Evolutionary conservation across 1,140 invertebrate species (phyloP).

Genomic region (Globodera rostochiensis): DNA sequence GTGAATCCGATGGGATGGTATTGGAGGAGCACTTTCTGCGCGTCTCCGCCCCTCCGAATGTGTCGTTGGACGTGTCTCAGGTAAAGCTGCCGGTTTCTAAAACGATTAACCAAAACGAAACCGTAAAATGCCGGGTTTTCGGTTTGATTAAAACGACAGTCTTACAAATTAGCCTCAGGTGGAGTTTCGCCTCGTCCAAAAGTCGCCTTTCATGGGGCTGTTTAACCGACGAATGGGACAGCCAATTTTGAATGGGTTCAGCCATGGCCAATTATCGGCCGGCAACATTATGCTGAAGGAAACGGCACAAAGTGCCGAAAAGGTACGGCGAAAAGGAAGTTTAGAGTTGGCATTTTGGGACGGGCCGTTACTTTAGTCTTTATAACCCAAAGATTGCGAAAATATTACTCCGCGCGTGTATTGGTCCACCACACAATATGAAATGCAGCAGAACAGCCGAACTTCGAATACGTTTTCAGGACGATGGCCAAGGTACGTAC

Average conservation of each 20-base stretch:
- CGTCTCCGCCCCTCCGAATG: constrained; percentile 14
- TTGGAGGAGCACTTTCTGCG: constrained; percentile 17
- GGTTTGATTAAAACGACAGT: no score
- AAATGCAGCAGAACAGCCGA: constrained; percentile 24
- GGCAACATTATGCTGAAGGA: constrained; percentile 8
- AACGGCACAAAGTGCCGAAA: constrained; percentile 4
- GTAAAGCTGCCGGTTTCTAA: no score
- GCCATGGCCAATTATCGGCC: constrained; percentile 16
- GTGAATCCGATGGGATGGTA: neutral
- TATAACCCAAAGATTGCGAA: neutral
- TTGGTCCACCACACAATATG: neutral
- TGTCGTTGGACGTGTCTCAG: neutral
- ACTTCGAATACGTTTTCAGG: constrained; percentile 13
- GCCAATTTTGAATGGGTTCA: constrained; percentile 26
- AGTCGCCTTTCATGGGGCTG: constrained; percentile 13
- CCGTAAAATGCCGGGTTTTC: no score
- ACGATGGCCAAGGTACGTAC: constrained; percentile 2
- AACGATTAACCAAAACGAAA: no score
- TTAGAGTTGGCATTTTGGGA: neutral
- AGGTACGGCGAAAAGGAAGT: constrained; percentile 7
- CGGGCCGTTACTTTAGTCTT: no score
- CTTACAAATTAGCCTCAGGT: neutral
- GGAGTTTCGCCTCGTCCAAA: constrained; percentile 29
- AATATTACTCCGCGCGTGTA: constrained; percentile 22
- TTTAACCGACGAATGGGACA: constrained; percentile 12